Evolutionary conservation across 2,797 vertebrate species (phyloP), one percentile per base, ranked within the genome.

Genomic region (Thamnophis elegans): DNA sequence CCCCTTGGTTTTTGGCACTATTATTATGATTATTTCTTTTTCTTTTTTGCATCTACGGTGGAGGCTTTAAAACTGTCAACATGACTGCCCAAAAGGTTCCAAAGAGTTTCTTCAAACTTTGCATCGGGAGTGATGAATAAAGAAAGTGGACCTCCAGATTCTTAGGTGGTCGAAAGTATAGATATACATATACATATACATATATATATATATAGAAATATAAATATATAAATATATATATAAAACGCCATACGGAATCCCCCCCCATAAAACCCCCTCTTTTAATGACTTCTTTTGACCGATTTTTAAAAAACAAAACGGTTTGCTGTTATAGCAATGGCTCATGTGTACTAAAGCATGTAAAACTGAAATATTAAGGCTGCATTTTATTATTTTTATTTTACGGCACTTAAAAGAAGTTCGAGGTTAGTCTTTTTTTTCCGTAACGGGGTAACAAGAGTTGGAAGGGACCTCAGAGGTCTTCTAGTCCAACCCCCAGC

Each of bases 91-190:
- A 5, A 65, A 93, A 93, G 28, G 88, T 88, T 92, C 78, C 51
- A 92, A 55, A 91, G 88, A 92, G 91, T 90, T 82, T 91, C 89
- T n/a, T 56, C 87, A 54, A 93, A 22, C 42, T 60, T 73, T 18
- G 8, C 12, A 58, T 6, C 22, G 51, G 59, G 13, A 12, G 18
- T 22, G 32, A 20, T 22, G 28, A 11, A 4, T 42, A 1, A 65
- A 86, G 54, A 47, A 20, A 88, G 28, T 0, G 12, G 32, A 3
- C 4, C 42, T 22, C 56, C 6, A 22, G 58, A 53, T 7, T 28
- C 1, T 1, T 11, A 42, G 2, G 14, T 13, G n/a, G 3, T 2
- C 4, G 36, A 14, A 26, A 18, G 32, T 51, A 6, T 20, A n/a
- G 1, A 58, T 58, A 58, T 58, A 58, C 20, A 22, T 58, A 22